Evolutionary conservation across 2,888 invertebrate species (phyloP), one percentile per base, ranked within the genome.

Genomic region (Incurvaria masculella): DNA sequence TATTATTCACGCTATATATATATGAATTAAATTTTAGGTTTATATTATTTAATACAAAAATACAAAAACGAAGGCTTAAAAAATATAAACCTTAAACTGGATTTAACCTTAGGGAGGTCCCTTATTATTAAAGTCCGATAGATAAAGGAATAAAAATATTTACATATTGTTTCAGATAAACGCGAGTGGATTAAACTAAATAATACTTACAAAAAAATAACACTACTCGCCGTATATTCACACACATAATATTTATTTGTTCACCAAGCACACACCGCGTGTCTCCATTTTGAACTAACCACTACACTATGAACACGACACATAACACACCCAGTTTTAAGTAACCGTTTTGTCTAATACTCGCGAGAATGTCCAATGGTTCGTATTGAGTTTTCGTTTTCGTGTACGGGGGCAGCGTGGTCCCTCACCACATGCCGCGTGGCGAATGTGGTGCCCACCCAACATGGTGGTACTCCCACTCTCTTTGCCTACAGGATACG

Each of bases 341-440:
- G 18, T 18, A 46, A 26, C 43, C 26, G 17, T 10, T 23, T n/a
- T 42, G 42, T 18, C 17, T 39, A 38, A 39, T 55, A 55, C 40
- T 58, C 56, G 61, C 64, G 65, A 66, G 58, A 62, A 49, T 50
- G 48, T 54, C 49, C 55, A 64, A 63, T 52, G 65, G 10, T 10
- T 23, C 23, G 23, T 23, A 23, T 6, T 23, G 10, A 23, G 23
- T 10, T 4, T 23, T 23, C 62, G 62, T 66, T 62, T 62, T 60
- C 58, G 54, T 49, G 45, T 55, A 57, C 59, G 59, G 56, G 62
- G 57, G 58, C 53, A 46, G 61, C 74, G 75, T 74, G 67, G 55
- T 64, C 49, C 55, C 59, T 55, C 56, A 60, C 64, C 69, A 60
- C 73, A 74, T 69, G 73, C 72, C 68, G 61, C 53, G 52, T 51